A percentile compares a stretch with the other conserved stretches of the same genome.
These are phyloP conservation scores for Melikaiella ostensackeni DNA, from an alignment of 2,888 invertebrate species.

Conservation along the genomic window DNA sequence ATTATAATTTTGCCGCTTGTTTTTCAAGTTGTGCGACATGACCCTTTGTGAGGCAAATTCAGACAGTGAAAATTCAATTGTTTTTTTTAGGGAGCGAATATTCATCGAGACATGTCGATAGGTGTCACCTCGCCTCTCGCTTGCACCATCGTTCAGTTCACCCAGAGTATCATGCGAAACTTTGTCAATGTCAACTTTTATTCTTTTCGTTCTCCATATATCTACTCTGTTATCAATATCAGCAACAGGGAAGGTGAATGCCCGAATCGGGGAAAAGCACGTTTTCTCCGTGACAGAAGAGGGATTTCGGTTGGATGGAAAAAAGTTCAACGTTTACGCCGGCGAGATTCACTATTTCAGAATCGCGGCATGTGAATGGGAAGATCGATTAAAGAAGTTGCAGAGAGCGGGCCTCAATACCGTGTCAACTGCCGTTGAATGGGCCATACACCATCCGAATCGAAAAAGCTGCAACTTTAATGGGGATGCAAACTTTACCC, in stretches of 20 bases:
- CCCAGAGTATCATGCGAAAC: constrained; percentile 2
- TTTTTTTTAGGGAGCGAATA: neutral
- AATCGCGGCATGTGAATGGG: constrained; percentile 58
- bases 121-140: too few relatives aligned
- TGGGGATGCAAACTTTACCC: constrained; percentile 57
- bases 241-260: neutral
- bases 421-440: constrained; percentile 61
- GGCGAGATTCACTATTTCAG: constrained; percentile 61
- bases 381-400: constrained; percentile 64
- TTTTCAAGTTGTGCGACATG: neutral
- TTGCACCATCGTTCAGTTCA: neutral
- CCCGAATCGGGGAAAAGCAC: neutral
- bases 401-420: constrained; percentile 61
- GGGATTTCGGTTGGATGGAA: constrained; percentile 53
- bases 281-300: constrained; percentile 51
- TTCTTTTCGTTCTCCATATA: neutral
- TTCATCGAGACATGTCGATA: neutral
- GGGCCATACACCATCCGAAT: constrained; percentile 56
- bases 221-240: neutral
- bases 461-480: constrained; percentile 54
- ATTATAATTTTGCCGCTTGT: neutral
- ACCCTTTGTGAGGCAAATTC: constrained; percentile 4
- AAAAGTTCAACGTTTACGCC: constrained; percentile 57
- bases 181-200: constrained; percentile 14
- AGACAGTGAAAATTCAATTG: constrained; percentile 3